phyloP scores from a whole-genome alignment of 2,113 vertebrate genomes.

The Pan troglodytes region NHGRI_mPanTro3-v2.1_pri NC_072401.2:24930501-24931000 shows the following conservation, averaged over 20 bases:
- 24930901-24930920: conserved; percentile 13
- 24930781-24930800: neutral
- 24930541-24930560: no score
- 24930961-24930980: neutral
- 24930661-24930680: neutral
- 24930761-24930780: neutral
- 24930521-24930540: no score
- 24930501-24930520: no score
- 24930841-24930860: neutral
- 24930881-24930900: conserved; percentile 54
- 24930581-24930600: no score
- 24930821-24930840: neutral
- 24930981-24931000: neutral
- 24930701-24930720: neutral
- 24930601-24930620: no score
- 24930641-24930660: no score
- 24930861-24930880: conserved; percentile 13
- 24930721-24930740: neutral
- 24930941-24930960: neutral
- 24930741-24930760: neutral
- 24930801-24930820: conserved; percentile 37
- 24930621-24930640: no score
- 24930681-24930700: neutral
- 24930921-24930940: conserved; percentile 42
- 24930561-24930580: no score